These are phyloP conservation scores for Baccha elongata DNA, from an alignment of 2,888 invertebrate species.

Conservation along the genomic window DNA sequence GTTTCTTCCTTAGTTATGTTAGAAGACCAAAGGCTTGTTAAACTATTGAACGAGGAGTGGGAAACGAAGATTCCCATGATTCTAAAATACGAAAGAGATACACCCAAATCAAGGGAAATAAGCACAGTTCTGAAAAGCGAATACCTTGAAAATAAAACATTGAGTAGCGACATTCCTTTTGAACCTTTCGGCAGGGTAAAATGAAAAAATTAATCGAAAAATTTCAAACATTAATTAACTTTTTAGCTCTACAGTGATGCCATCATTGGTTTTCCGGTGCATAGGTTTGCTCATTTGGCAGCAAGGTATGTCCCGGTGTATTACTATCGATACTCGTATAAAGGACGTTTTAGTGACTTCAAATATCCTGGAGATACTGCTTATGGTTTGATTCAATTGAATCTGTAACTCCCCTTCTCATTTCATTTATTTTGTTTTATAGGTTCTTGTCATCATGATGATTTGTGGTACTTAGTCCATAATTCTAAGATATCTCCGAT, in stretches of 20 bases:
- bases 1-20: conserved; percentile 81
- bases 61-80: conserved; percentile 77
- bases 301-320: conserved; percentile 84
- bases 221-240: not conserved
- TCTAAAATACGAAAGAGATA: conserved; percentile 80
- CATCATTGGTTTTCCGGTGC: conserved; percentile 84
- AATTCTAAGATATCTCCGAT: conserved; percentile 78
- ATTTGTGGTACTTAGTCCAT: conserved; percentile 82
- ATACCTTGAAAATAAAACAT: conserved; percentile 75
- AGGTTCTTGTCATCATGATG: conserved; percentile 83
- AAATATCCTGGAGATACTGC: conserved; percentile 83
- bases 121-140: conserved; percentile 74
- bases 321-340: conserved; percentile 85
- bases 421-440: conserved; percentile 4
- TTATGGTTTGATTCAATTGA: conserved; percentile 79
- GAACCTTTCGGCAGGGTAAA: conserved; percentile 68
- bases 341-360: conserved; percentile 85
- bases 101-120: conserved; percentile 78
- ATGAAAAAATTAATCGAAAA: too few relatives aligned
- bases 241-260: conserved; percentile 84
- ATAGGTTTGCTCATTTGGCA: conserved; percentile 85
- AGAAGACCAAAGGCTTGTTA: conserved; percentile 82
- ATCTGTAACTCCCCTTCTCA: not conserved
- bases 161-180: conserved; percentile 68
- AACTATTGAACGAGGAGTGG: conserved; percentile 77